A percentile compares a stretch with the other conserved stretches of the same genome.
Evolutionary conservation across 2,113 vertebrate species (phyloP).

Genomic region (Perccottus glenii): DNA sequence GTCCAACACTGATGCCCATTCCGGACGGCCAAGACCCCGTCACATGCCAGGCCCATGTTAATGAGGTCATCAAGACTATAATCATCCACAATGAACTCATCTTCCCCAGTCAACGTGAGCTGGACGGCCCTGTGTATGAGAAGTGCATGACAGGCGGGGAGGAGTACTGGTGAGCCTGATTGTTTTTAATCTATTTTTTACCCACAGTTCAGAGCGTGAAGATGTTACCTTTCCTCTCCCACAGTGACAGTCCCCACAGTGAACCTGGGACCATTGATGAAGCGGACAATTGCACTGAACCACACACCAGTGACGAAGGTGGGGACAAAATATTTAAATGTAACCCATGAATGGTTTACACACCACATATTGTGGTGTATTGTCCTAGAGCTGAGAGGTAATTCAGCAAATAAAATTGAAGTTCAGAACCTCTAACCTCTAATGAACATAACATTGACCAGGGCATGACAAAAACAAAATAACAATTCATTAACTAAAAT

Average conservation of each 20-base stretch:
- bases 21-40: constrained; percentile 94
- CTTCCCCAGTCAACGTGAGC: constrained; percentile 90
- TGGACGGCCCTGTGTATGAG: constrained; percentile 93
- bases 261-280: constrained; percentile 97
- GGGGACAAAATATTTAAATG: constrained; percentile 39
- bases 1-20: constrained; percentile 95
- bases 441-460: too few species aligned
- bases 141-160: constrained; percentile 97
- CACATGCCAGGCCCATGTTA: constrained; percentile 92
- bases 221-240: neutral
- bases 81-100: constrained; percentile 91
- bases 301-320: constrained; percentile 98
- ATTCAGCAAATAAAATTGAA: too few species aligned
- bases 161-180: constrained; percentile 89
- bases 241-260: constrained; percentile 97
- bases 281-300: constrained; percentile 93
- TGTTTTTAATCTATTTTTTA: neutral
- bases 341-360: neutral
- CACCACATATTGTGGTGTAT: too few species aligned
- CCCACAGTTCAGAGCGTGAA: neutral
- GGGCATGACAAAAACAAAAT: too few species aligned
- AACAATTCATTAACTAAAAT: too few species aligned
- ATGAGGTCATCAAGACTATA: constrained; percentile 97
- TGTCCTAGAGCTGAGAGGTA: too few species aligned
- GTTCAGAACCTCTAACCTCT: too few species aligned